Evolutionary conservation across 2,113 vertebrate species (phyloP).

Genomic region (Caretta caretta): DNA sequence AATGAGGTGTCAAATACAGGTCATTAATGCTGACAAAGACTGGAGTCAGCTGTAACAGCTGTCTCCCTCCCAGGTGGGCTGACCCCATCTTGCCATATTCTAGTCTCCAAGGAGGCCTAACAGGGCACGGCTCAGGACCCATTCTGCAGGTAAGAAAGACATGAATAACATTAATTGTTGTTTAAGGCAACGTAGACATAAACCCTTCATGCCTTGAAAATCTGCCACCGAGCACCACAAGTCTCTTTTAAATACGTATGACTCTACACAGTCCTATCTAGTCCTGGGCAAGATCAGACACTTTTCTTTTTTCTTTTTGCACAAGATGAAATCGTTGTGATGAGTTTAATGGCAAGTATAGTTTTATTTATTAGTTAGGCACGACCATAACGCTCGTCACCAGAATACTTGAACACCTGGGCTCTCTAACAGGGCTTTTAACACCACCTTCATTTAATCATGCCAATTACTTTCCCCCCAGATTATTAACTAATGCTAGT

Average conservation of each 20-base stretch:
- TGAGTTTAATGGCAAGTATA: background rate
- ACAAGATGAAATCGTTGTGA: rapidly evolving
- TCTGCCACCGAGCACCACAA: background rate
- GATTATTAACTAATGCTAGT: background rate
- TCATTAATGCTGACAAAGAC: slow-evolving; percentile 78
- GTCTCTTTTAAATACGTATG: background rate
- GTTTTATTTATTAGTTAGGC: background rate
- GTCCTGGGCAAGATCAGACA: background rate
- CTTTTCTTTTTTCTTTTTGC: background rate
- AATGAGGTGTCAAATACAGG: slow-evolving; percentile 76
- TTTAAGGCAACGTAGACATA: background rate
- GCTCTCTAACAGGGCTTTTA: background rate
- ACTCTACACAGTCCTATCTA: background rate
- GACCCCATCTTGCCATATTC: slow-evolving; percentile 43
- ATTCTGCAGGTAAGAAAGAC: background rate
- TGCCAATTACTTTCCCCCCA: background rate
- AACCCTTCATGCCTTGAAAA: background rate
- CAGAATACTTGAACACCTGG: background rate
- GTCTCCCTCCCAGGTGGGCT: slow-evolving; percentile 75
- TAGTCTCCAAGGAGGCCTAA: slow-evolving; percentile 44
- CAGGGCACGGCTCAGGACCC: background rate
- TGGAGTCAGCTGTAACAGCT: slow-evolving; percentile 74
- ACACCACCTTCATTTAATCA: background rate
- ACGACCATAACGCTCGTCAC: background rate
- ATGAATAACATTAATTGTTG: background rate